A percentile compares a stretch with the other conserved stretches of the same genome.
phyloP scores from a whole-genome alignment of 2,113 vertebrate species.

The Rhineura floridana region DNA sequence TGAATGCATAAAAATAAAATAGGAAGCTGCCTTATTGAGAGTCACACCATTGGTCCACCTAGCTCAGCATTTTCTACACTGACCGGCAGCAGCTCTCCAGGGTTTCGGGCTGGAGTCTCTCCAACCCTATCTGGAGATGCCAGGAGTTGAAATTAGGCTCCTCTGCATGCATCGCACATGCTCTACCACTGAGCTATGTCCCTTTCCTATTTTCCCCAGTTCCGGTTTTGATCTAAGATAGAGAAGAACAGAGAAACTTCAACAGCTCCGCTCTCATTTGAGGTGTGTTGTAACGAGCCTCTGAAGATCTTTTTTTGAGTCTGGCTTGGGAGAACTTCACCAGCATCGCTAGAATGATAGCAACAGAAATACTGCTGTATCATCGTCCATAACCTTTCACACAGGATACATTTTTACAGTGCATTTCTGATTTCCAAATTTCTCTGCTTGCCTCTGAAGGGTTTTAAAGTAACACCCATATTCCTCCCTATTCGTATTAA shows the following conservation, averaged over 20 bases:
- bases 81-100: no score
- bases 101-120: no score
- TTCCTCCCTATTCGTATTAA: neutral
- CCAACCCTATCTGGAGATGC: neutral
- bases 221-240: neutral
- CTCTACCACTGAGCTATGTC: no score
- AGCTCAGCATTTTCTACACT: no score
- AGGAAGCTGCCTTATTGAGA: no score
- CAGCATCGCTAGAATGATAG: neutral
- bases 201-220: no score
- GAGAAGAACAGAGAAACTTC: neutral
- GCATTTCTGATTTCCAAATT: neutral
- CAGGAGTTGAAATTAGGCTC: neutral
- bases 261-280: neutral
- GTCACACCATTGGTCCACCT: no score
- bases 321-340: neutral
- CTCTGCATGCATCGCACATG: no score
- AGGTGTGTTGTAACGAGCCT: neutral
- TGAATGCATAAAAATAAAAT: neutral
- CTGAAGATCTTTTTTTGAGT: neutral
- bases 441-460: neutral
- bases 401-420: neutral
- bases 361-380: constrained; percentile 14
- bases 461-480: neutral
- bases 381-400: neutral